These are phyloP conservation scores for Notarius quadriscutis DNA, from an alignment of 2,113 vertebrate species.

Conservation along the genomic window DNA sequence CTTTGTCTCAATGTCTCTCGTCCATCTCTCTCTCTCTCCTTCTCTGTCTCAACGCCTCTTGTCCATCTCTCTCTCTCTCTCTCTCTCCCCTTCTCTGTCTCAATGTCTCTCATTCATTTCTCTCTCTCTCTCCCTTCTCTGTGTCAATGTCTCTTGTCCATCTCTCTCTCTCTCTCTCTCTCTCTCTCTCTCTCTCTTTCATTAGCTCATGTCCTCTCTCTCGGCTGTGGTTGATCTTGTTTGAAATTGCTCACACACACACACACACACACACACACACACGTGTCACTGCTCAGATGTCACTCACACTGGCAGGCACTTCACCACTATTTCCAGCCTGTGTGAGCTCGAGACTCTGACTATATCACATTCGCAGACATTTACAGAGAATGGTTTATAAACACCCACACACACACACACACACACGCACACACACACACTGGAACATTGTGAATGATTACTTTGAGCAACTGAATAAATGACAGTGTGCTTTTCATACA, in stretches of 20 bases:
- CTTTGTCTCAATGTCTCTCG: too few species aligned
- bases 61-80: too few species aligned
- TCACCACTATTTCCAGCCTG: slow-evolving; percentile 36
- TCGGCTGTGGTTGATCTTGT: too few species aligned
- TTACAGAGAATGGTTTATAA: slow-evolving; percentile 3
- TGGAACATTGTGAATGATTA: neutral
- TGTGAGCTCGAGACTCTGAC: neutral
- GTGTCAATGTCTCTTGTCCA: too few species aligned
- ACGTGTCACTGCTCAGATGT: neutral
- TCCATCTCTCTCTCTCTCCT: too few species aligned
- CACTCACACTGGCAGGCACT: neutral
- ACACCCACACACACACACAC: neutral
- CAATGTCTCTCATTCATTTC: too few species aligned
- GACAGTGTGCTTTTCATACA: neutral
- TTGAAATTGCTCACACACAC: neutral
- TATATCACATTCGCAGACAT: neutral
- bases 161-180: too few species aligned
- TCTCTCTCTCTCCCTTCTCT: too few species aligned
- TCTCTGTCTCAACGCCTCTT: too few species aligned
- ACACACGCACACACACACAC: neutral
- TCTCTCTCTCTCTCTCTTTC: too few species aligned
- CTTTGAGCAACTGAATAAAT: neutral
- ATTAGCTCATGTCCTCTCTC: too few species aligned
- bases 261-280: neutral
- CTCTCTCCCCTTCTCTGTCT: too few species aligned